phyloP scores from a whole-genome alignment of 2,888 invertebrate species.

The Parapristionchus giblindavisi region DNA sequence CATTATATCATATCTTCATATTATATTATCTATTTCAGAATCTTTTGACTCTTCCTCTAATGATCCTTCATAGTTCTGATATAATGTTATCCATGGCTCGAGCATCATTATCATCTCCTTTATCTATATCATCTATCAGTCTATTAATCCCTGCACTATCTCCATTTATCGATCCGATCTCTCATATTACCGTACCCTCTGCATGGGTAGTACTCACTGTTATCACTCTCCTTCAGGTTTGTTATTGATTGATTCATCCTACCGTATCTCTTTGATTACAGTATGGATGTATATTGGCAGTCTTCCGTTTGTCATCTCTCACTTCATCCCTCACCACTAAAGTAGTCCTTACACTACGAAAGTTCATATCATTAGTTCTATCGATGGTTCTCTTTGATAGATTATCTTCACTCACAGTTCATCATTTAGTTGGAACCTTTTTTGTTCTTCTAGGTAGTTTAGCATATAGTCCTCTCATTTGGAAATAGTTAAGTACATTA shows the following conservation, averaged over 20 bases:
- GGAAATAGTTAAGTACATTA: background rate
- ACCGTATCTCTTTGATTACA: conserved; percentile 42
- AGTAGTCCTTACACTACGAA: conserved; percentile 90
- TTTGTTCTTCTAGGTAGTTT: conserved; percentile 91
- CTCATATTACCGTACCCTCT: background rate
- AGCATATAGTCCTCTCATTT: conserved; percentile 71
- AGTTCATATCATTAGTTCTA: conserved; percentile 90
- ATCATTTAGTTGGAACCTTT: conserved; percentile 89
- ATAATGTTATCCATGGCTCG: background rate
- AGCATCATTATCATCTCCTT: background rate
- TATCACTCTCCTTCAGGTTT: conserved; percentile 28
- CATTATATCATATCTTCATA: background rate
- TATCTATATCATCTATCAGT: no score
- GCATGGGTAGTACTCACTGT: conserved; percentile 16
- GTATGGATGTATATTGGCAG: conserved; percentile 78
- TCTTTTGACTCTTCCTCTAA: conserved; percentile 33
- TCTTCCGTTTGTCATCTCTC: conserved; percentile 91
- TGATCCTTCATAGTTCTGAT: conserved; percentile 29
- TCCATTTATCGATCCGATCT: conserved; percentile 16
- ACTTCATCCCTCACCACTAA: conserved; percentile 88
- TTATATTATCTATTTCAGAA: background rate
- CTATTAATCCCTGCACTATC: no score
- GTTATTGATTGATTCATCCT: background rate
- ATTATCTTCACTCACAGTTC: conserved; percentile 80
- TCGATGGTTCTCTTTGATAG: conserved; percentile 93